phyloP scores from a whole-genome alignment of 2,888 invertebrate species.

The Halocaridina rubra region DNA sequence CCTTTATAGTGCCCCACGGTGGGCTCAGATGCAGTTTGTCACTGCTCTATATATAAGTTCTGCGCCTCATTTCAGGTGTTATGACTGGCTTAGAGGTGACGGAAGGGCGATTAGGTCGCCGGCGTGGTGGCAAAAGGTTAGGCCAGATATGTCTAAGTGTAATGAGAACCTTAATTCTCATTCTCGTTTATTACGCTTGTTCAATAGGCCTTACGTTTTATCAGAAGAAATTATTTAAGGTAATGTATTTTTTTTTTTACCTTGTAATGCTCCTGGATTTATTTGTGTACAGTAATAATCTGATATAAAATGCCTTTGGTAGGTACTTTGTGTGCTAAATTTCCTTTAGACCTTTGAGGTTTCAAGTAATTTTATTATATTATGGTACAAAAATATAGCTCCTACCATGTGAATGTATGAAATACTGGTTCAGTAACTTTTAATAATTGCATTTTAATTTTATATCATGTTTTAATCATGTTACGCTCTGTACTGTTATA shows the following conservation, averaged over 20 bases:
- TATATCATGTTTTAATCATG: too few relatives aligned
- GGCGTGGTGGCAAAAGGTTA: slow-evolving; percentile 56
- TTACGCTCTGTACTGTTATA: too few relatives aligned
- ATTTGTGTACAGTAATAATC: background rate
- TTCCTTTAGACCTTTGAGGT: background rate
- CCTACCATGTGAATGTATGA: too few relatives aligned
- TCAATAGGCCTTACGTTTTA: slow-evolving; percentile 97
- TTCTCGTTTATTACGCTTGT: slow-evolving; percentile 86
- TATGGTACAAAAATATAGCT: too few relatives aligned
- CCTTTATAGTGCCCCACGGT: background rate
- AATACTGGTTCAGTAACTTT: too few relatives aligned
- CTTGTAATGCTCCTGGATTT: background rate
- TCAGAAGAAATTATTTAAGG: slow-evolving; percentile 91
- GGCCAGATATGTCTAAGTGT: slow-evolving; percentile 43
- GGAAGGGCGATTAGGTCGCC: slow-evolving; percentile 18
- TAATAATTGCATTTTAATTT: too few relatives aligned
- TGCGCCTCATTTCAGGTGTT: slow-evolving; percentile 9
- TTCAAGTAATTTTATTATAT: background rate
- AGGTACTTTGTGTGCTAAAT: background rate
- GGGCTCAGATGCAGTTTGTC: background rate
- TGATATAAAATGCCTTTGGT: too few relatives aligned
- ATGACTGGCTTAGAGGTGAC: slow-evolving; percentile 36
- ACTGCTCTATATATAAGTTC: background rate
- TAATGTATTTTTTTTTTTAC: slow-evolving; percentile 68
- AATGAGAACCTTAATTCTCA: slow-evolving; percentile 69